Evolutionary conservation across 30 jellyfish, hydroid and myxozoan genomes (phyloP).

Genomic region (Rhopilema esculentum): DNA sequence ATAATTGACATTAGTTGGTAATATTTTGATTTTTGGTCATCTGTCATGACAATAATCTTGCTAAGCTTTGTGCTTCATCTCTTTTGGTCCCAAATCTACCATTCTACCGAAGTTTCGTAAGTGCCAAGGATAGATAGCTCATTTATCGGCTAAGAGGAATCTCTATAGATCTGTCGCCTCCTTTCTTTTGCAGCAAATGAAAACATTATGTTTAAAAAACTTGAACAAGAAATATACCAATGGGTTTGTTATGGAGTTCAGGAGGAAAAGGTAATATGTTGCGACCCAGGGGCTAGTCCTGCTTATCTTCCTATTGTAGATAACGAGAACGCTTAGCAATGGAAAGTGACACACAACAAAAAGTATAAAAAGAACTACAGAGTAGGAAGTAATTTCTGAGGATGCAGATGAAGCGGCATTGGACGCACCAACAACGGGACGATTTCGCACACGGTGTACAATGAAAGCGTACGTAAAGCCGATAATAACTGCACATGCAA

Average conservation of each 20-base stretch:
- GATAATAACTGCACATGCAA: neutral
- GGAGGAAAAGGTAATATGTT: neutral
- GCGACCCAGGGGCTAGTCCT: neutral
- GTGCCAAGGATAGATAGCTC: too few relatives aligned
- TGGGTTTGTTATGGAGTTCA: neutral
- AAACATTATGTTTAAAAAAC: neutral
- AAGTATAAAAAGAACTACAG: neutral
- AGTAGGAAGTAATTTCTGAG: neutral
- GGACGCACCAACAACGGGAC: neutral
- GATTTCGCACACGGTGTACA: neutral
- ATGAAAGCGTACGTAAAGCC: neutral
- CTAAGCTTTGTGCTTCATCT: too few relatives aligned
- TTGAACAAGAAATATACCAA: neutral
- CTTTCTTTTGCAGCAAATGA: neutral
- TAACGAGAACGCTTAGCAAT: neutral
- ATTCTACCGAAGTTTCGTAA: too few relatives aligned
- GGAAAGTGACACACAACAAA: neutral
- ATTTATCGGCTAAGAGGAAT: too few relatives aligned
- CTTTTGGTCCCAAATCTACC: too few relatives aligned
- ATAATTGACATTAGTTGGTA: too few relatives aligned
- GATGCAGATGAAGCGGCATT: neutral
- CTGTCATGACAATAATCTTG: too few relatives aligned
- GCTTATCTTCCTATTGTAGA: neutral
- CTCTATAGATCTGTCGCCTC: too few relatives aligned
- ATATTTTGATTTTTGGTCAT: too few relatives aligned